A percentile compares a stretch with the other conserved stretches of the same genome.
Conservation (phyloP, 2,888 invertebrate species). For the Saturnia japonica region DNA sequence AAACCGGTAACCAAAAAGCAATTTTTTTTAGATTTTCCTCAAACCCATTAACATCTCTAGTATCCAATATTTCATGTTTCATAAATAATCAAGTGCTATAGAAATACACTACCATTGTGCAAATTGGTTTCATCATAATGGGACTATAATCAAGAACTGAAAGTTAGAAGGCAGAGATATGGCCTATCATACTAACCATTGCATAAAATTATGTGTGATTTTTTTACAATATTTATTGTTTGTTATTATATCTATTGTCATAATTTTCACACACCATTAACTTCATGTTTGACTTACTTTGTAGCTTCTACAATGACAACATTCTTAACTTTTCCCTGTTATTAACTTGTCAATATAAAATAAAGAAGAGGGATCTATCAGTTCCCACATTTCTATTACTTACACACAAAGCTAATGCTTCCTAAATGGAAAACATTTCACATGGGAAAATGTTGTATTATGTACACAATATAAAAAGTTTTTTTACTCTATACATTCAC, state of each 20-base stretch:
- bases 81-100: too few species aligned
- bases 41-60: too few species aligned
- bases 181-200: background rate
- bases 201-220: conserved; percentile 3
- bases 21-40: too few species aligned
- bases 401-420: background rate
- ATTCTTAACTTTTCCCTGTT: conserved; percentile 9
- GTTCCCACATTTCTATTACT: conserved; percentile 8
- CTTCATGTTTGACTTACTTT: background rate
- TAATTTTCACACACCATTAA: conserved; percentile 6
- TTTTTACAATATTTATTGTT: conserved; percentile 6
- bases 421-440: conserved; percentile 11
- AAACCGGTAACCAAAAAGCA: too few species aligned
- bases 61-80: too few species aligned
- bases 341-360: background rate
- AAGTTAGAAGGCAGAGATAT: background rate
- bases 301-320: background rate
- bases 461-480: background rate
- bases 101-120: too few species aligned
- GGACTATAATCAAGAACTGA: background rate
- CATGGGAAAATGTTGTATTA: background rate
- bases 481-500: too few species aligned
- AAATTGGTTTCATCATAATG: background rate
- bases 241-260: background rate
- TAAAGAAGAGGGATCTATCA: background rate